Conservation (phyloP, 2,888 invertebrate species). For the Muscina levida region DNA sequence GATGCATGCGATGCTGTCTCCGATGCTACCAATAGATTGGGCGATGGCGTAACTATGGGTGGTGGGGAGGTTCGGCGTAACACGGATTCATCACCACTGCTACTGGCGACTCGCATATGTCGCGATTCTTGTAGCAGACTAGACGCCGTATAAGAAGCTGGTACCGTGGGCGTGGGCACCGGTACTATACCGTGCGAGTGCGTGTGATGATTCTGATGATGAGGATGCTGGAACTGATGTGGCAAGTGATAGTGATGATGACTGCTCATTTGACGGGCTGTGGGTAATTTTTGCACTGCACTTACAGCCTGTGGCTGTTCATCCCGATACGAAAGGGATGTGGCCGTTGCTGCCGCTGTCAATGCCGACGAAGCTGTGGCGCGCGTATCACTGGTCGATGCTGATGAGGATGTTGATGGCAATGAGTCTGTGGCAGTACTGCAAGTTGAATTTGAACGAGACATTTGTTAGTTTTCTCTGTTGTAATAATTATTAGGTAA, state of each 20-base stretch:
- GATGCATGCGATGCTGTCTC: slow-evolving; percentile 85
- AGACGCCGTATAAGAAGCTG: slow-evolving; percentile 70
- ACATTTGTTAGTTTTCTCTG: slow-evolving; percentile 48
- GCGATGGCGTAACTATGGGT: slow-evolving; percentile 81
- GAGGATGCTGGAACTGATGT: slow-evolving; percentile 78
- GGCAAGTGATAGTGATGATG: slow-evolving; percentile 78
- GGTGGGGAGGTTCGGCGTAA: slow-evolving; percentile 67
- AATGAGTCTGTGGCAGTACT: slow-evolving; percentile 66
- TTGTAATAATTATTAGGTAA: slow-evolving; percentile 12
- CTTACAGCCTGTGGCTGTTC: slow-evolving; percentile 66
- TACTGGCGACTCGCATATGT: slow-evolving; percentile 63
- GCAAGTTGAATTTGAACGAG: slow-evolving; percentile 70
- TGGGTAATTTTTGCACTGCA: slow-evolving; percentile 68
- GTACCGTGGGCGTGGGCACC: slow-evolving; percentile 75
- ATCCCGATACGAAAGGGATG: slow-evolving; percentile 60
- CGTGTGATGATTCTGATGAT: slow-evolving; percentile 77
- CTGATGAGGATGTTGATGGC: slow-evolving; percentile 61
- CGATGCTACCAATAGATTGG: slow-evolving; percentile 88
- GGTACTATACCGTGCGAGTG: slow-evolving; percentile 73
- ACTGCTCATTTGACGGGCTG: slow-evolving; percentile 75
- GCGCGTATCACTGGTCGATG: slow-evolving; percentile 64
- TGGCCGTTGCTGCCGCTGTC: slow-evolving; percentile 66
- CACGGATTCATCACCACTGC: slow-evolving; percentile 58
- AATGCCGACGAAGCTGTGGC: slow-evolving; percentile 57
- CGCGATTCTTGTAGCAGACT: slow-evolving; percentile 65